A percentile compares a stretch with the other conserved stretches of the same genome.
Evolutionary conservation across 2,888 invertebrate genomes (phyloP).

Genomic region (Hesperia comma): DNA sequence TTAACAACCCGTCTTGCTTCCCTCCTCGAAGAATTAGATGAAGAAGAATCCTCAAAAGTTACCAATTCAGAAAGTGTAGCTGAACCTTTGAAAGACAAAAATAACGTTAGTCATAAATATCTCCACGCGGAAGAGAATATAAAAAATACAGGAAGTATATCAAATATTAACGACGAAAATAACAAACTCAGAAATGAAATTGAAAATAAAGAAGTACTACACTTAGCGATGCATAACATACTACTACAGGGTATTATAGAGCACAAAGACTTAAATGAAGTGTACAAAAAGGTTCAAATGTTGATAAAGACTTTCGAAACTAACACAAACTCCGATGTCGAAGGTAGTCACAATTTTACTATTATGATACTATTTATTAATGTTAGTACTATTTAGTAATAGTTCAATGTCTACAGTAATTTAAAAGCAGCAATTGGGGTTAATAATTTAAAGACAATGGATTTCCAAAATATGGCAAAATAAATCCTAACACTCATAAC

Average conservation of each 20-base stretch:
- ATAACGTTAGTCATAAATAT: constrained; percentile 7
- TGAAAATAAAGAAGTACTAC: constrained; percentile 52
- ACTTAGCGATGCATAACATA: constrained; percentile 65
- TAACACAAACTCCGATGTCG: background rate
- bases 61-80: constrained; percentile 31
- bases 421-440: background rate
- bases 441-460: no score
- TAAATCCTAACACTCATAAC: background rate
- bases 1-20: constrained; percentile 57
- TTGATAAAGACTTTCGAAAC: constrained; percentile 39
- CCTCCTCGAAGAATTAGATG: constrained; percentile 64
- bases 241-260: constrained; percentile 62
- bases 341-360: constrained; percentile 30
- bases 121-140: constrained; percentile 29
- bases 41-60: constrained; percentile 48
- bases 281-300: constrained; percentile 46
- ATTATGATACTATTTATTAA: no score
- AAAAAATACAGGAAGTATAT: background rate
- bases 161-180: background rate
- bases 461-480: no score
- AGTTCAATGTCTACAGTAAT: no score
- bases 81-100: constrained; percentile 31
- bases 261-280: constrained; percentile 62
- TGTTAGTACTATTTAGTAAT: background rate
- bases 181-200: constrained; percentile 6